Evolutionary conservation across 2,888 invertebrate species (phyloP).

Genomic region (Apodemia duryi): DNA sequence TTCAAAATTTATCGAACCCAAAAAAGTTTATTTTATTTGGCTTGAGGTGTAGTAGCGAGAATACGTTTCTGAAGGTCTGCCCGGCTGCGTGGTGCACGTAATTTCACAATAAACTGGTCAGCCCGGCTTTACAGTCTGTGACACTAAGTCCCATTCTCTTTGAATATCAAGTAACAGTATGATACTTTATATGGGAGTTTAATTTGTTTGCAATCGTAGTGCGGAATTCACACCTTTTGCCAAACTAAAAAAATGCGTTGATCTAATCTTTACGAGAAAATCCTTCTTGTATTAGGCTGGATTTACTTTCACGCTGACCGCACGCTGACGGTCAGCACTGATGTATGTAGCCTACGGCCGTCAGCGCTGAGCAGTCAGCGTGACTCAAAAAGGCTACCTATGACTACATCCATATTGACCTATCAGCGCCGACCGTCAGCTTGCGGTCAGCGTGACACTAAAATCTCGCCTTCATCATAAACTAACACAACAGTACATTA

Average conservation of each 20-base stretch:
- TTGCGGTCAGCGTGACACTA: too few species aligned
- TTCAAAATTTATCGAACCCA: too few species aligned
- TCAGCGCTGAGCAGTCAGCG: too few species aligned
- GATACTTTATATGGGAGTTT: slow-evolving; percentile 9
- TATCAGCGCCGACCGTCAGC: too few species aligned
- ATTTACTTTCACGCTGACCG: too few species aligned
- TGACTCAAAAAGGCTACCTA: too few species aligned
- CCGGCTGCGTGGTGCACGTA: slow-evolving; percentile 25
- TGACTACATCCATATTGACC: too few species aligned
- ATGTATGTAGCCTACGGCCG: too few species aligned
- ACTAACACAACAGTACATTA: too few species aligned
- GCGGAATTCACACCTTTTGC: not conserved
- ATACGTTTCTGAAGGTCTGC: slow-evolving; percentile 35
- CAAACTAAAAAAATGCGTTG: not conserved
- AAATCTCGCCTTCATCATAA: too few species aligned
- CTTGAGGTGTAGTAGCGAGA: not conserved
- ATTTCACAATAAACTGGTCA: slow-evolving; percentile 40
- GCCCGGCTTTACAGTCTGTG: slow-evolving; percentile 23
- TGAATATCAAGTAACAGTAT: slow-evolving; percentile 10
- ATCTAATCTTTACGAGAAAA: not conserved
- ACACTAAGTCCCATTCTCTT: slow-evolving; percentile 12
- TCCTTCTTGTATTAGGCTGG: not conserved
- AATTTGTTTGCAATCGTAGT: not conserved
- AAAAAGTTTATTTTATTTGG: not conserved
- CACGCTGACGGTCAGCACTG: too few species aligned